Conservation (phyloP, 2,113 vertebrate genomes). For the Hassar affinis region DNA sequence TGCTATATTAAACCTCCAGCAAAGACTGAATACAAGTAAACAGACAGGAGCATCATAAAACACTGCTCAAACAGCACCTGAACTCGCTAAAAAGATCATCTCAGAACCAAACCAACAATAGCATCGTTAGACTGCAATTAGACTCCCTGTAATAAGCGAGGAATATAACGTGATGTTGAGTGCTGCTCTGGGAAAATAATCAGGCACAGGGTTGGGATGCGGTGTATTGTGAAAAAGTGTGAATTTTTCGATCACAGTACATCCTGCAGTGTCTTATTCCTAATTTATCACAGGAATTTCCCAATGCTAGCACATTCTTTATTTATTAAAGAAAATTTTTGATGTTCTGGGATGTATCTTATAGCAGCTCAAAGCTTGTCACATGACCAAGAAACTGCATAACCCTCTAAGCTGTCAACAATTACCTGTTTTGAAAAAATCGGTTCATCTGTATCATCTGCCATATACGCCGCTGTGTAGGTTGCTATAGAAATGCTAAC, state of each 20-base stretch:
- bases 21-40: conserved; percentile 7
- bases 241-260: not conserved
- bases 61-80: not conserved
- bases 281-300: not conserved
- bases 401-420: not conserved
- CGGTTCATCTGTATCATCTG: not conserved
- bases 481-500: not conserved
- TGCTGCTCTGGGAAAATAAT: not conserved
- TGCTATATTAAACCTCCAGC: not conserved
- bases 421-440: not conserved
- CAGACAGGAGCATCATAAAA: not conserved
- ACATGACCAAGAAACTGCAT: not conserved
- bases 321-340: too few relatives aligned
- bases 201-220: not conserved
- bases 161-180: not conserved
- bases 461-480: not conserved
- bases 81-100: not conserved
- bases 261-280: not conserved
- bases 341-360: too few relatives aligned
- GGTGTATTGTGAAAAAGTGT: not conserved
- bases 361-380: not conserved
- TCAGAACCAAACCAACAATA: not conserved
- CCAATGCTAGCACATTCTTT: too few relatives aligned
- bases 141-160: not conserved
- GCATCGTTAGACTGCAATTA: not conserved